These are phyloP conservation scores for Euthynnus affinis DNA, from an alignment of 2,797 vertebrate genomes.

Conservation along the genomic window DNA sequence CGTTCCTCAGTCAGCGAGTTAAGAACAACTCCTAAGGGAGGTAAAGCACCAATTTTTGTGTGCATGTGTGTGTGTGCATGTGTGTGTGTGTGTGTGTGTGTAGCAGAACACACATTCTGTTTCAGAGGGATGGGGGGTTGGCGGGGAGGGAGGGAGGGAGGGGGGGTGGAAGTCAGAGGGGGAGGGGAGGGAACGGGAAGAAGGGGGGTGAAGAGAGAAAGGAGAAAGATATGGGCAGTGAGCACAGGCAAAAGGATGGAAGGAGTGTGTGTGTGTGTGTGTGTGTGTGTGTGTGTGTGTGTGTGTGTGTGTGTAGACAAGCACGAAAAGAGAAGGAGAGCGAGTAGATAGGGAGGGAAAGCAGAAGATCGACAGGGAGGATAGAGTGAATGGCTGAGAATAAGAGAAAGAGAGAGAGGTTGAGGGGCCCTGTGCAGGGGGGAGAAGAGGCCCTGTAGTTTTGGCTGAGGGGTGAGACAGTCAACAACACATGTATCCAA, in stretches of 20 bases:
- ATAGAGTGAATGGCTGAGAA: constrained; percentile 72
- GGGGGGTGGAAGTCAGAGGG: constrained; percentile 43
- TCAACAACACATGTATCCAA: constrained; percentile 82
- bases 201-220: constrained; percentile 57
- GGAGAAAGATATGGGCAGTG: constrained; percentile 76
- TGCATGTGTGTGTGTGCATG: constrained; percentile 30
- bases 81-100: constrained; percentile 44
- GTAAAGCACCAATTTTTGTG: constrained; percentile 73
- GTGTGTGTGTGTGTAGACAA: constrained; percentile 25
- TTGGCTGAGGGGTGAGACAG: constrained; percentile 81
- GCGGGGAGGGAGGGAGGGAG: constrained; percentile 12
- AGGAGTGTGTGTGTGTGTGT: constrained; percentile 36
- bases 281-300: constrained; percentile 21
- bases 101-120: constrained; percentile 65
- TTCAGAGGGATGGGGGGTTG: constrained; percentile 71
- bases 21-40: constrained; percentile 83
- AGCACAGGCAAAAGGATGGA: constrained; percentile 74
- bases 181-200: constrained; percentile 46
- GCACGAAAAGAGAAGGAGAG: constrained; percentile 57
- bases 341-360: constrained; percentile 54
- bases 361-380: constrained; percentile 66
- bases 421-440: constrained; percentile 77
- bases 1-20: constrained; percentile 84
- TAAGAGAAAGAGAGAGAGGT: constrained; percentile 66
- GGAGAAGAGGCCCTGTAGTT: constrained; percentile 79